These are phyloP conservation scores for Prenolepis imparis DNA, from an alignment of 2,888 invertebrate species.

Conservation along the genomic window DNA sequence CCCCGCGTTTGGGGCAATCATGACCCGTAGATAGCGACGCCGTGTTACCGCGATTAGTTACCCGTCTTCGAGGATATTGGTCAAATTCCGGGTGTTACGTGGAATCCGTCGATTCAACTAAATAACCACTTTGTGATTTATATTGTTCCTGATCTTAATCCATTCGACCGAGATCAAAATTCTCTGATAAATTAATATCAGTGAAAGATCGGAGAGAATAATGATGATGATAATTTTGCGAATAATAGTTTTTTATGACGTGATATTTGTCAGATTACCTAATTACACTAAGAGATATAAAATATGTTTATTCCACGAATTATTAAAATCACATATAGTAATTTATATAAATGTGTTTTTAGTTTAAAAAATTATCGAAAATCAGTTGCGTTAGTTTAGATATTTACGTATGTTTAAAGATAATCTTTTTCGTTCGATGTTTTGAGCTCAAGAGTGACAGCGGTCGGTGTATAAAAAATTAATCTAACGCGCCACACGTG, in stretches of 20 bases:
- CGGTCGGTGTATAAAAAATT: constrained; percentile 54
- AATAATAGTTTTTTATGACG: not conserved
- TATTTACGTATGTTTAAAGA: constrained; percentile 24
- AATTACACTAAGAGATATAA: not conserved
- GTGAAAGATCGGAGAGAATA: not conserved
- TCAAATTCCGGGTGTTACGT: constrained; percentile 13
- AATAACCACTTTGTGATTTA: constrained; percentile 11
- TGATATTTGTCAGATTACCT: not conserved
- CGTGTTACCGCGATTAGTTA: constrained; percentile 7
- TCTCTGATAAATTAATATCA: constrained; percentile 21
- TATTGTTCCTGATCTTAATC: constrained; percentile 8
- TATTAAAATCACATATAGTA: not conserved
- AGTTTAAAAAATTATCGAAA: not conserved
- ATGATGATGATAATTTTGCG: constrained; percentile 7
- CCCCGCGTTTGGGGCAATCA: constrained; percentile 80
- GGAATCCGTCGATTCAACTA: constrained; percentile 17
- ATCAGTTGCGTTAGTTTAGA: not conserved
- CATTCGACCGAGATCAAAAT: not conserved
- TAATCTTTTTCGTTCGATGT: constrained; percentile 23
- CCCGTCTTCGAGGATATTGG: constrained; percentile 49
- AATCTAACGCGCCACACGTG: constrained; percentile 63
- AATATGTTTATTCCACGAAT: not conserved
- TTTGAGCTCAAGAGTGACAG: constrained; percentile 47
- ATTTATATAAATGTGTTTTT: not conserved
- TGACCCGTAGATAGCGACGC: constrained; percentile 70